Evolutionary conservation across 2,113 vertebrate genomes (phyloP).

Genomic region (Furnarius figulus): DNA sequence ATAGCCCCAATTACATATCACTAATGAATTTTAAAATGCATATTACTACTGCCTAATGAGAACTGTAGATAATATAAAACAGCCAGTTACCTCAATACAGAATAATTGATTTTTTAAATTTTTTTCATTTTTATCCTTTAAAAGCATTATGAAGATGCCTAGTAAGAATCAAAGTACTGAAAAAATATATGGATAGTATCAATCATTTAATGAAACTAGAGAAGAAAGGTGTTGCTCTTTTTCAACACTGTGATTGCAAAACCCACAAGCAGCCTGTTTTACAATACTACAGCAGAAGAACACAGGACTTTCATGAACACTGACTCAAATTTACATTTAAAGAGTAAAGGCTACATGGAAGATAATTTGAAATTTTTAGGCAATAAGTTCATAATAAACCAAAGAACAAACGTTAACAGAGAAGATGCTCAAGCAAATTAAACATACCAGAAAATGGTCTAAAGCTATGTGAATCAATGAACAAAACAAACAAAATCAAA

Average conservation of each 20-base stretch:
- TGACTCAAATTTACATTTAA: not conserved
- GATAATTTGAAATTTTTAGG: not conserved
- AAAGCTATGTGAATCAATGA: not conserved
- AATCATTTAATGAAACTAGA: not conserved
- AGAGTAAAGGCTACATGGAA: not conserved
- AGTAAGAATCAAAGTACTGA: not conserved
- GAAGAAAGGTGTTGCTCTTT: not conserved
- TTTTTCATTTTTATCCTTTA: not conserved
- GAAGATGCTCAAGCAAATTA: not conserved
- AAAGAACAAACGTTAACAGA: not conserved
- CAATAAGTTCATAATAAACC: not conserved
- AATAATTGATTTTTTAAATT: not conserved
- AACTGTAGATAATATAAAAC: not conserved
- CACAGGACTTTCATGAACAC: not conserved
- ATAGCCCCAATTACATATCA: not conserved
- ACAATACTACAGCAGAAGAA: not conserved
- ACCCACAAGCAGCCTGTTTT: not conserved
- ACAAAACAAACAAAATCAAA: slow-evolving; percentile 18
- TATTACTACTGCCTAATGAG: not conserved
- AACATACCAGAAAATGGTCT: not conserved
- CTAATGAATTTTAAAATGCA: slow-evolving; percentile 4
- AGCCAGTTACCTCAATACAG: not conserved
- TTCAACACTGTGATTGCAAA: not conserved
- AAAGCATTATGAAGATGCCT: not conserved
- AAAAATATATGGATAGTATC: not conserved